Evolutionary conservation across 2,113 vertebrate species (phyloP), one percentile per base, ranked within the genome.

Genomic region (Epinephelus fuscoguttatus): DNA sequence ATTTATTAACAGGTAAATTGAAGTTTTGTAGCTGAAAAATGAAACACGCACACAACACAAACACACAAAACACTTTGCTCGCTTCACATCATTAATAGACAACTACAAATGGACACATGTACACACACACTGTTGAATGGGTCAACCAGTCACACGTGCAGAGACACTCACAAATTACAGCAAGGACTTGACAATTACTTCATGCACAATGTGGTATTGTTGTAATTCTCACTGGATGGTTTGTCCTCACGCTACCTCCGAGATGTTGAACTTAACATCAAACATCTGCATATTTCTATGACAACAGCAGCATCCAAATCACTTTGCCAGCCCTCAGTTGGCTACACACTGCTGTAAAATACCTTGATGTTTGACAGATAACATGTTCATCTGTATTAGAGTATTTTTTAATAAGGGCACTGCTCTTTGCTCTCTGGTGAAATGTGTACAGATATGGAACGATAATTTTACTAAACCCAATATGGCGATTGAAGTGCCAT

Each of bases 401-500:
- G 15, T 55, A 2, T 70, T 49, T 64, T 63, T 56, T 56, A 33
- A 37, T 11, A 49, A 62, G 59, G 14, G 25, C 17, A 25, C 18
- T 4, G 53, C 13, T 64, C 27, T 53, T n/a, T 70, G 21, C 13
- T 49, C 6, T 56, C 52, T 30, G 18, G 15, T 27, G 4, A 67
- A 57, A 78, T 30, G 4, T 59, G 45, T 10, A 25, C 37, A 25
- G 1, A 23, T 79, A 37, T 33, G 17, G n/a, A 72, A 40, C 47
- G 21, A 19, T 50, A 25, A 52, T 70, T 68, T 33, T 33, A 47
- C 30, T 40, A 42, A 60, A 55, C 10, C 64, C 47, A 68, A 67
- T 47, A 50, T 62, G 40, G 30, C 12, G 13, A 45, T 50, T 75
- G 59, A 76, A 81, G 64, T 75, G 49, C 60, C n/a, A 23, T 74